Conservation (phyloP, 2,113 vertebrate species). For the Theristicus caerulescens region DNA sequence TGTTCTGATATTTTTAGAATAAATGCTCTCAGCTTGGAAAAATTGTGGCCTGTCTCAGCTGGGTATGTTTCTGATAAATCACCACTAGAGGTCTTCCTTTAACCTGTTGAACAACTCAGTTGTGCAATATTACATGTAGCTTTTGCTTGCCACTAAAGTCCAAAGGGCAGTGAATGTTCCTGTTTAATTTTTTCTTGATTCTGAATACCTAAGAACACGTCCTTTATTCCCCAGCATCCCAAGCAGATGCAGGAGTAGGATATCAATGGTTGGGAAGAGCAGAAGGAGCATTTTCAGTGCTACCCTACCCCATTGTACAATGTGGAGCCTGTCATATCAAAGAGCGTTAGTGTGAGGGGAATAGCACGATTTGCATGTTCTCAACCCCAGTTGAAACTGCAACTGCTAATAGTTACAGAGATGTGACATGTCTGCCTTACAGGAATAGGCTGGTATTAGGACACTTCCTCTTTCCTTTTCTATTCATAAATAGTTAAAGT, state of each 20-base stretch:
- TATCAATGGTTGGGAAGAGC: neutral
- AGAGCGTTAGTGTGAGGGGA: neutral
- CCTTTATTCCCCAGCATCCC: neutral
- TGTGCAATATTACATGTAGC: neutral
- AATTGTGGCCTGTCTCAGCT: neutral
- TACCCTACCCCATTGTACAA: neutral
- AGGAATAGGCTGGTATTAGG: neutral
- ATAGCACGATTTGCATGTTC: neutral
- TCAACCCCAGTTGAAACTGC: neutral
- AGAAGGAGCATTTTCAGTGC: neutral
- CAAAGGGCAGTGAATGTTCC: neutral
- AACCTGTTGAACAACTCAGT: neutral
- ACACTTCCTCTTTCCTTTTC: neutral
- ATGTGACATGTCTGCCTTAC: neutral
- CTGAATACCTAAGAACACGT: neutral
- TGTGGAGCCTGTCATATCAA: neutral
- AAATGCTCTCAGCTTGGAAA: neutral
- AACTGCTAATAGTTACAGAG: neutral
- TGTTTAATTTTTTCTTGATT: neutral
- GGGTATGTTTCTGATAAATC: neutral
- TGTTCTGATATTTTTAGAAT: neutral
- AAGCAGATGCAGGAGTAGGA: accelerated
- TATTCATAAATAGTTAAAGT: neutral
- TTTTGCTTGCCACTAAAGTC: neutral
- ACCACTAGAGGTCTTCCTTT: slow-evolving; percentile 28